phyloP scores from a whole-genome alignment of 2,113 vertebrate genomes.

The Psophia crepitans region DNA sequence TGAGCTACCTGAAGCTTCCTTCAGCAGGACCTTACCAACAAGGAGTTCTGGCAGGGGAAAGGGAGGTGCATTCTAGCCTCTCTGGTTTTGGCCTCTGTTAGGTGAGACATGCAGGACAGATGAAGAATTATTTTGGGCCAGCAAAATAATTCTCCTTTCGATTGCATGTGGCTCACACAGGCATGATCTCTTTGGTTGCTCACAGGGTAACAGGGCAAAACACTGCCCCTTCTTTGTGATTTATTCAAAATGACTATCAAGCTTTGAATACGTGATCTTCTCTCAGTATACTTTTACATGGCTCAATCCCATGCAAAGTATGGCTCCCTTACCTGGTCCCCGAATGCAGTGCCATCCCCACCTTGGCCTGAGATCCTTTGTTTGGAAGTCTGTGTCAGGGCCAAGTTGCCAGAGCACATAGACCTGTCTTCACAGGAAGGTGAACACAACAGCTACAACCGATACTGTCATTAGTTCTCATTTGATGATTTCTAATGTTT shows the following conservation, averaged over 20 bases:
- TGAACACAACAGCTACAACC: background rate
- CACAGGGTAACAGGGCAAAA: background rate
- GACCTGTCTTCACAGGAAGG: background rate
- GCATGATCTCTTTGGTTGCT: background rate
- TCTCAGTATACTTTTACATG: background rate
- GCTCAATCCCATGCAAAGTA: background rate
- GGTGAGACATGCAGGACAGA: background rate
- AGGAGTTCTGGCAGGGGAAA: background rate
- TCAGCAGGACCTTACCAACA: background rate
- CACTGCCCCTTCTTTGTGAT: background rate
- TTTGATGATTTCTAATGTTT: background rate
- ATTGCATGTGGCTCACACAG: background rate
- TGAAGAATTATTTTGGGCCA: background rate
- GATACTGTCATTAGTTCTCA: background rate
- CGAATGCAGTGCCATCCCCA: fast-evolving
- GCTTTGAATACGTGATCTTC: background rate
- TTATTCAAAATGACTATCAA: background rate
- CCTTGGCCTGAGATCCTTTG: background rate
- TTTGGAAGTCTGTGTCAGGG: background rate
- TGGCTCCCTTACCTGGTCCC: background rate
- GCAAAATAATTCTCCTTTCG: background rate
- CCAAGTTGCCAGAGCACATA: background rate
- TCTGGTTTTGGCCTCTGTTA: background rate
- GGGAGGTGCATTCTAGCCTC: background rate
- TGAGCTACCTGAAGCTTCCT: background rate